Conservation (phyloP, 1,140 invertebrate species). For the Lepidotrigona ventralis region DNA sequence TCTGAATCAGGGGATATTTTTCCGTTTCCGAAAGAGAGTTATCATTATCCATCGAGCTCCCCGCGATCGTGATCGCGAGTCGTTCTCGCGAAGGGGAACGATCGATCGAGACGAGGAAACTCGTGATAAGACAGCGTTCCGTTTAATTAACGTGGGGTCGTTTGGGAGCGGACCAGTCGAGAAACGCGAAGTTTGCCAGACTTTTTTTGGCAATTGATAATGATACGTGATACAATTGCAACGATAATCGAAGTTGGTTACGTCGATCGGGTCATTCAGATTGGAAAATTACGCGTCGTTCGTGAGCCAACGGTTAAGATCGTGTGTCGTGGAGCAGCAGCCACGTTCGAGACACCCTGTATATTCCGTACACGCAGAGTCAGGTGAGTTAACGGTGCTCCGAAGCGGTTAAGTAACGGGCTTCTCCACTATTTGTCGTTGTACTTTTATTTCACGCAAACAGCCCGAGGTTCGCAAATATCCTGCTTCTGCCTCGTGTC, state of each 20-base stretch:
- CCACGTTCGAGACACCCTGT: constrained; percentile 65
- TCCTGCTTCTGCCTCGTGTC: constrained; percentile 1
- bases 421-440: constrained; percentile 68
- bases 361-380: constrained; percentile 75
- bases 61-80: too few species aligned
- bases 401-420: constrained; percentile 79
- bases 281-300: neutral
- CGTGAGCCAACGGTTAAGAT: too few species aligned
- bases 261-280: neutral
- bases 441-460: constrained; percentile 64
- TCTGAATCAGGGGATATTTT: neutral
- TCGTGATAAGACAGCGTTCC: neutral
- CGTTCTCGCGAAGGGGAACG: neutral
- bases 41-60: neutral
- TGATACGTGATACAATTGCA: neutral
- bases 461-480: constrained; percentile 58
- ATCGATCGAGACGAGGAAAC: neutral
- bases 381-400: constrained; percentile 80
- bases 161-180: too few species aligned
- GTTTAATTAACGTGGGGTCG: constrained; percentile 16
- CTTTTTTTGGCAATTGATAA: neutral
- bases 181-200: neutral
- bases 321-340: constrained; percentile 25
- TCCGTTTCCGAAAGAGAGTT: neutral
- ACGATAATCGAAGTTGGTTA: neutral